Base-by-base conservation (phyloP, 2,888 invertebrate genomes). In the Brachyopa scutellaris region DNA sequence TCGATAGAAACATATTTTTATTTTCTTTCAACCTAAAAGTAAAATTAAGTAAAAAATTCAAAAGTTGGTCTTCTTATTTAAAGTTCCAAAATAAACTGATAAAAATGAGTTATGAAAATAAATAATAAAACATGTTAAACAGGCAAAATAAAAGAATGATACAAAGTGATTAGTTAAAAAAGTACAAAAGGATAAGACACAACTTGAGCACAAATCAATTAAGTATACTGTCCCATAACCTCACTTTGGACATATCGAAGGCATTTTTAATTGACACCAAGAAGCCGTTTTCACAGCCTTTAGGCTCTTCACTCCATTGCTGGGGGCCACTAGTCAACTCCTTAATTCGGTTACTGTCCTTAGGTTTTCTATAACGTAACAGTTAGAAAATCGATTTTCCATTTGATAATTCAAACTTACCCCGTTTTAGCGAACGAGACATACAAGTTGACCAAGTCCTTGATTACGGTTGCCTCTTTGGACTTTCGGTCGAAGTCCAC, bases 391-490 rank as follows among this genome's bases (percentile, higher is more conserved):
- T 5, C 26, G 6, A 26, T 6, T 6, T 26, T 26, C 3, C 6
- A 5, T 26, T 5, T 26, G 3, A 6, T 6, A 6, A 26, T 6
- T 26, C 26, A 26, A 13, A 84, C 88, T 87, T 87, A 92, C 92
- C 92, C 91, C 49, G 88, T 87, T 62, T 86, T 90, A 7, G 92
- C 92, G 85, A 93, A 93, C 47, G 91, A 88, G 0, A 91, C 90
- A 87, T 91, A 92, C 38, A 91, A 86, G 1, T 87, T 87, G 0
- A 92, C 88, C 85, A 92, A 87, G 0, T 87, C 85, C 26, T 88
- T 85, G 0, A 90, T 88, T 33, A 92, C 88, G 42, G 85, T 72
- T 0, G 90, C 87, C 69, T 92, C 91, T 0, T 80, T 85, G 0
- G 89, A 83, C 4, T 84, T 84, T 6, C 26, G 26, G 2, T 85